Conservation (phyloP, 2,888 invertebrate species). For the Nebria brevicollis region DNA sequence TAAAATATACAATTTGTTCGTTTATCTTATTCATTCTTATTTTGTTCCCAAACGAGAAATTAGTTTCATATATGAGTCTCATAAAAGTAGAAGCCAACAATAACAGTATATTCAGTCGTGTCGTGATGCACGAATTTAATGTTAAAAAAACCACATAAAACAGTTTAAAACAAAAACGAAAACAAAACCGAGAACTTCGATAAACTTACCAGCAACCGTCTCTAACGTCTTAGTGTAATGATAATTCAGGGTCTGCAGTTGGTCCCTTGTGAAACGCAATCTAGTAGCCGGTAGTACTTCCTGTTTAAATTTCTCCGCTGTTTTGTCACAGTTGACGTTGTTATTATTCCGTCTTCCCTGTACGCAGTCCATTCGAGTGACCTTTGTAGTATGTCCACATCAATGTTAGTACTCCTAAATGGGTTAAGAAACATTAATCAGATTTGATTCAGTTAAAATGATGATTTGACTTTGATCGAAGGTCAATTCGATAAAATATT, state of each 20-base stretch:
- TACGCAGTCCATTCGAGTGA: conserved; percentile 13
- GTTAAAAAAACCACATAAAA: neutral
- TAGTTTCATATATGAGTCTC: no score
- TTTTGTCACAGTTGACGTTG: neutral
- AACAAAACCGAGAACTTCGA: neutral
- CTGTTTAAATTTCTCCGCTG: conserved; percentile 57
- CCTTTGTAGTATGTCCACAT: neutral
- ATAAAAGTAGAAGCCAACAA: neutral
- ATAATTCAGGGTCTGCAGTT: conserved; percentile 65
- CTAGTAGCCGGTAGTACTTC: conserved; percentile 64
- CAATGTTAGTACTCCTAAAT: neutral
- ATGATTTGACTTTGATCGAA: conserved; percentile 10
- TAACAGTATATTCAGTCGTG: neutral
- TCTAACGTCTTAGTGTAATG: conserved; percentile 58
- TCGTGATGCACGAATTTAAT: neutral
- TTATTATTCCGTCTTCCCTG: conserved; percentile 18
- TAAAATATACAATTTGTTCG: no score
- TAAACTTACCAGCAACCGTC: neutral
- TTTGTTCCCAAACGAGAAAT: no score
- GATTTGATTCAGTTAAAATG: neutral
- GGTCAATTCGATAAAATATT: neutral
- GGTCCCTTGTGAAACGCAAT: conserved; percentile 64
- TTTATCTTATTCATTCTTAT: no score
- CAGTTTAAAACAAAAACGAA: neutral
- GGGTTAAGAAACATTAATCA: conserved; percentile 4